These are phyloP conservation scores for Sterna hirundo DNA, from an alignment of 2,113 vertebrate genomes.

Conservation along the genomic window DNA sequence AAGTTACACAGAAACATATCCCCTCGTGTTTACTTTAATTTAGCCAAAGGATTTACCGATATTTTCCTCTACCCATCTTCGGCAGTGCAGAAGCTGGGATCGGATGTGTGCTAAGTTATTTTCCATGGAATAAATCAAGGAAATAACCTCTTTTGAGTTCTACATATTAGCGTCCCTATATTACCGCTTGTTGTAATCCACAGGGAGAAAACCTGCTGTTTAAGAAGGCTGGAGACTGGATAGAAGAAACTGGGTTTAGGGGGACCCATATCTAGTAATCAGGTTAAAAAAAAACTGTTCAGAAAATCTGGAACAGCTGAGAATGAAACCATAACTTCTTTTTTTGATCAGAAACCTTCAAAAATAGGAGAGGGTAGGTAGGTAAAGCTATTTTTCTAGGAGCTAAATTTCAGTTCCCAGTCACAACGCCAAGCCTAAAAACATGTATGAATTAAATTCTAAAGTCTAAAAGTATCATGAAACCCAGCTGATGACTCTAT, in stretches of 20 bases:
- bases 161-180: background rate
- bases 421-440: background rate
- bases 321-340: background rate
- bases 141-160: background rate
- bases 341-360: background rate
- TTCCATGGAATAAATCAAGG: background rate
- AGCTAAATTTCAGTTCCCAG: background rate
- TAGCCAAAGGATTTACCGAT: slow-evolving; percentile 8
- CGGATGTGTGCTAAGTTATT: background rate
- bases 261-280: background rate
- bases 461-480: background rate
- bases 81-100: background rate
- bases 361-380: background rate
- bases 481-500: background rate
- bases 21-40: background rate
- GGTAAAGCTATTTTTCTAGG: background rate
- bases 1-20: slow-evolving; percentile 1
- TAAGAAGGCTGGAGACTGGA: background rate
- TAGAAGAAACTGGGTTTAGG: background rate
- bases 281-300: background rate
- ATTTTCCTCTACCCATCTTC: slow-evolving; percentile 8
- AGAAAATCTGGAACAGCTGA: background rate
- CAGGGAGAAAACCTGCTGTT: background rate
- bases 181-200: background rate
- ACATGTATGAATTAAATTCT: background rate